Percentiles rank a stretch among this genome's conserved stretches.
Conservation (phyloP, 2,888 invertebrate species). For the Dichetophora obliterata region DNA sequence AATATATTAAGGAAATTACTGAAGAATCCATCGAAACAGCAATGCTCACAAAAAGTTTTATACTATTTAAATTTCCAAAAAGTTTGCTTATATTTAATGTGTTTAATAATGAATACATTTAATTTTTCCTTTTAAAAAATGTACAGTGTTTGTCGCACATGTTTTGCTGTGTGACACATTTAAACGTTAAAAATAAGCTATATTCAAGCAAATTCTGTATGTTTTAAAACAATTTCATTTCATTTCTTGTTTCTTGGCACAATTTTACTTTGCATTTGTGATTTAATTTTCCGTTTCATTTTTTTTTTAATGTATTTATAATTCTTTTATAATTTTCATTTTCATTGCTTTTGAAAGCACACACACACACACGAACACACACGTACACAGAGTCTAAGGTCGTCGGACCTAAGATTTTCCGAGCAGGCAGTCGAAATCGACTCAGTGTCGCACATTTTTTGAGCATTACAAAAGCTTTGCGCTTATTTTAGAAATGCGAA, state of each 20-base stretch:
- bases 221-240: conserved; percentile 1
- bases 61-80: conserved; percentile 42
- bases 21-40: too few species aligned
- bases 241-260: conserved; percentile 33
- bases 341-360: background rate
- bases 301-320: conserved; percentile 1
- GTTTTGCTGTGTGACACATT: conserved; percentile 25
- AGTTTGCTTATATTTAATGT: conserved; percentile 47
- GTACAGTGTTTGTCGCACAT: background rate
- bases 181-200: background rate
- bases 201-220: background rate
- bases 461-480: conserved; percentile 1
- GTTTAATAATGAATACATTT: conserved; percentile 7
- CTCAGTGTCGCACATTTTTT: conserved; percentile 19
- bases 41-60: background rate
- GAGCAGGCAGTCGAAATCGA: background rate
- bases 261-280: background rate
- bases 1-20: background rate
- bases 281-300: conserved; percentile 2
- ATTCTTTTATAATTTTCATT: background rate
- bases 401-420: conserved; percentile 11
- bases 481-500: conserved; percentile 20
- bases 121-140: conserved; percentile 3
- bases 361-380: background rate
- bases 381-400: conserved; percentile 11